Percentiles rank a stretch among this genome's conserved stretches.
These are phyloP conservation scores for Caenorhabditis tropicalis DNA, from an alignment of 1,140 invertebrate genomes.

Conservation along the genomic window DNA sequence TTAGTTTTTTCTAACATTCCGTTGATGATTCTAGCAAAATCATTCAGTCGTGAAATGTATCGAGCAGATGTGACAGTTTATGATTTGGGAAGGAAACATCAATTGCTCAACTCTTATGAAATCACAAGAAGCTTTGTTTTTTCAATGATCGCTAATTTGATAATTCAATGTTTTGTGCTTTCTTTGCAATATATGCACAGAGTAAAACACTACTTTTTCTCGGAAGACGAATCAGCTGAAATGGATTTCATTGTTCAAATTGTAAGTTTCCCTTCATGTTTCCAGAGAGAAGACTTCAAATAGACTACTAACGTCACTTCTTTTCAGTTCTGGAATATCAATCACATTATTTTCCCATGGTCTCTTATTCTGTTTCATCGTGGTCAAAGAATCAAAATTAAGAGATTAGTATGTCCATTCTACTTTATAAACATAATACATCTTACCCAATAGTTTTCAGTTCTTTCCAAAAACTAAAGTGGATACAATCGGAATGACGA, in stretches of 20 bases:
- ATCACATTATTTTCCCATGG: background rate
- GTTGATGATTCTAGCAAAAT: background rate
- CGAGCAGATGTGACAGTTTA: background rate
- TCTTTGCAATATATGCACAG: background rate
- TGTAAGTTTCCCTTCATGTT: background rate
- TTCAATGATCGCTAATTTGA: background rate
- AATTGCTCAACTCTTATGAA: background rate
- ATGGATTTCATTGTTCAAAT: background rate
- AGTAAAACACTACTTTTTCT: background rate
- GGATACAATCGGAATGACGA: background rate
- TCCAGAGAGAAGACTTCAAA: background rate
- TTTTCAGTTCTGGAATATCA: background rate
- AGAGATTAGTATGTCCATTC: background rate
- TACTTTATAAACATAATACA: background rate
- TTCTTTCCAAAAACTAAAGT: background rate
- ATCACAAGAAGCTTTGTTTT: background rate
- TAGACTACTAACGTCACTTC: background rate
- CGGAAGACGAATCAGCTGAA: background rate
- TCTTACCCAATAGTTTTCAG: background rate
- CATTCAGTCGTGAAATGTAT: background rate
- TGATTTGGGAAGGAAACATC: background rate
- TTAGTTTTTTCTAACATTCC: background rate
- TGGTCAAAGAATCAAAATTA: background rate
- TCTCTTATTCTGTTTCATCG: background rate
- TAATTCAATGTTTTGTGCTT: background rate